These are phyloP conservation scores for Hypanus sabinus DNA, from an alignment of 2,113 vertebrate genomes.

Conservation along the genomic window DNA sequence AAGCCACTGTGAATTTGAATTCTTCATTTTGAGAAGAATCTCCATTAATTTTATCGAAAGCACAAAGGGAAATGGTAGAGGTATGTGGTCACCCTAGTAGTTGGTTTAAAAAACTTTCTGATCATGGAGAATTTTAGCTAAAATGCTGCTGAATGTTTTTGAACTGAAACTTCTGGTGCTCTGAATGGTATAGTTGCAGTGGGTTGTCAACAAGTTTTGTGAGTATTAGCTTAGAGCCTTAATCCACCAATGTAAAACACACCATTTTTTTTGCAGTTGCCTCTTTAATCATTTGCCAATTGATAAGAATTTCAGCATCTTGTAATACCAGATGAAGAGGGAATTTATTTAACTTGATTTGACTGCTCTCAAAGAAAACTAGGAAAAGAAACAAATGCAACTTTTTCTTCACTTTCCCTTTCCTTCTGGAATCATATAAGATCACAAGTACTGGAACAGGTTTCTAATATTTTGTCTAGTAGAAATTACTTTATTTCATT, in stretches of 20 bases:
- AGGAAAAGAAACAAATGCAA: neutral
- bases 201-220: no score
- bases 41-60: neutral
- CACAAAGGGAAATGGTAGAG: neutral
- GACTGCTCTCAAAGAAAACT: neutral
- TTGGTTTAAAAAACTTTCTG: neutral
- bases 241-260: neutral
- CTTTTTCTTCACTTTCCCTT: neutral
- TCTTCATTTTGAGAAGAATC: neutral
- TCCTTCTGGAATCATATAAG: neutral
- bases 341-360: neutral
- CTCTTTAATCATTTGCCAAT: neutral
- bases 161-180: neutral
- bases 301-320: neutral
- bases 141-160: neutral
- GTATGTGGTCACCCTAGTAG: neutral
- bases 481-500: no score
- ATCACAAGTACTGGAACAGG: neutral
- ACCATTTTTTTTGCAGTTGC: neutral
- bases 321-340: neutral
- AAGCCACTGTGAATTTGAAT: neutral
- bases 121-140: no score
- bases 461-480: neutral
- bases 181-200: neutral
- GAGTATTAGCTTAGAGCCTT: neutral